These are phyloP conservation scores for Tachysurus fulvidraco DNA, from an alignment of 2,113 vertebrate genomes.

Conservation along the genomic window DNA sequence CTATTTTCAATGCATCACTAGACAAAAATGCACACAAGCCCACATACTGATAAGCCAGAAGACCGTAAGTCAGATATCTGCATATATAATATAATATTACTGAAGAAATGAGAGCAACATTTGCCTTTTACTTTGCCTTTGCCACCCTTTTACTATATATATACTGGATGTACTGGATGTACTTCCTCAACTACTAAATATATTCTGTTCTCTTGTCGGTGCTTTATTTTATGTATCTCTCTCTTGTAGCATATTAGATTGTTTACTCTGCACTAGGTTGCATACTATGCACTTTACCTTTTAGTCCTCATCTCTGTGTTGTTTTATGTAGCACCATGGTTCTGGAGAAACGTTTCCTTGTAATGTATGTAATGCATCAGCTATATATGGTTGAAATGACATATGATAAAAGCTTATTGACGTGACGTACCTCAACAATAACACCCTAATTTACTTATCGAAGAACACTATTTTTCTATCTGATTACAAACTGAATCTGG, in stretches of 20 bases:
- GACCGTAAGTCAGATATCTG: not conserved
- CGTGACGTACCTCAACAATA: not conserved
- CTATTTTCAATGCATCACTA: conserved; percentile 8
- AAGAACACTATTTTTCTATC: not conserved
- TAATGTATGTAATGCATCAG: too few relatives aligned
- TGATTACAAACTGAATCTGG: not conserved
- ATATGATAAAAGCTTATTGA: too few relatives aligned
- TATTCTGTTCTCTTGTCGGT: too few relatives aligned
- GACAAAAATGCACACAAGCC: not conserved
- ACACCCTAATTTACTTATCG: not conserved
- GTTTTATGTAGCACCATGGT: too few relatives aligned
- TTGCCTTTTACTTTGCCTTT: not conserved
- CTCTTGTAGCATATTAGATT: too few relatives aligned
- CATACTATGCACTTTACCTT: too few relatives aligned
- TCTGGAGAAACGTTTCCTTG: too few relatives aligned
- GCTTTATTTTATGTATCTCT: too few relatives aligned
- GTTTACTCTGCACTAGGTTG: too few relatives aligned
- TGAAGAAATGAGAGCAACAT: not conserved
- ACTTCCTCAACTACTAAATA: not conserved
- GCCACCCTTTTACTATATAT: not conserved
- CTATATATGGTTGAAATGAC: too few relatives aligned
- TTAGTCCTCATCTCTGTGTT: too few relatives aligned
- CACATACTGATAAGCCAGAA: not conserved
- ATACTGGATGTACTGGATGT: not conserved
- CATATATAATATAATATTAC: not conserved